phyloP scores from a whole-genome alignment of 2,888 invertebrate species.

The Ormyrus labotus region DNA sequence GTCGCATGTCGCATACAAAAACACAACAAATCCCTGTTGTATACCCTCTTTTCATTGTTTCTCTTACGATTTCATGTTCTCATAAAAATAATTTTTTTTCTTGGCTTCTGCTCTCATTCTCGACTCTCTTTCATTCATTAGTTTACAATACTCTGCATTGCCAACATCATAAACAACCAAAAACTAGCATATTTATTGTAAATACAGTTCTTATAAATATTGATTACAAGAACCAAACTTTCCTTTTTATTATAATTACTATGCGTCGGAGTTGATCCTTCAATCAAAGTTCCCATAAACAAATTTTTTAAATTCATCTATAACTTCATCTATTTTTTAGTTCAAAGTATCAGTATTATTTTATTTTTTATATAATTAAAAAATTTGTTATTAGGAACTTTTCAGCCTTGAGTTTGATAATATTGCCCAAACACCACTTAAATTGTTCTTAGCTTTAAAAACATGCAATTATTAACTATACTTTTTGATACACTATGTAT shows the following conservation, averaged over 20 bases:
- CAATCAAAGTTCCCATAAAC: constrained; percentile 22
- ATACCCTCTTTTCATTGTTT: constrained; percentile 66
- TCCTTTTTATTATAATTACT: constrained; percentile 23
- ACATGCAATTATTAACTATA: constrained; percentile 54
- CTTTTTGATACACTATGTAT: constrained; percentile 51
- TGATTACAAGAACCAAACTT: constrained; percentile 26
- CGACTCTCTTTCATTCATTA: constrained; percentile 21
- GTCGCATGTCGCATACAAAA: constrained; percentile 76
- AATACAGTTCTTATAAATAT: constrained; percentile 20
- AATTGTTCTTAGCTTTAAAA: constrained; percentile 49
- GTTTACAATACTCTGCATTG: constrained; percentile 23
- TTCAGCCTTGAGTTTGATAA: constrained; percentile 38
- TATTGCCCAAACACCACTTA: constrained; percentile 53
- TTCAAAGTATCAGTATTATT: constrained; percentile 5
- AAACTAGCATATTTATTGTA: constrained; percentile 24
- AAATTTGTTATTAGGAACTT: constrained; percentile 40
- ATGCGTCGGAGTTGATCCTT: constrained; percentile 27
- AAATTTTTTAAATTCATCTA: constrained; percentile 18
- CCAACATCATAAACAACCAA: constrained; percentile 30
- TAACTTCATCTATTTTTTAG: background rate
- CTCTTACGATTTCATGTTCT: constrained; percentile 60
- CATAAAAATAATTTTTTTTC: constrained; percentile 59
- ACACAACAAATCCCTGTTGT: constrained; percentile 76
- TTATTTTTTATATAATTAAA: constrained; percentile 15
- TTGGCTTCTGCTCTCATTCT: constrained; percentile 39